Evolutionary conservation across 1,140 invertebrate genomes (phyloP).

Genomic region (Pteromalus puparum): DNA sequence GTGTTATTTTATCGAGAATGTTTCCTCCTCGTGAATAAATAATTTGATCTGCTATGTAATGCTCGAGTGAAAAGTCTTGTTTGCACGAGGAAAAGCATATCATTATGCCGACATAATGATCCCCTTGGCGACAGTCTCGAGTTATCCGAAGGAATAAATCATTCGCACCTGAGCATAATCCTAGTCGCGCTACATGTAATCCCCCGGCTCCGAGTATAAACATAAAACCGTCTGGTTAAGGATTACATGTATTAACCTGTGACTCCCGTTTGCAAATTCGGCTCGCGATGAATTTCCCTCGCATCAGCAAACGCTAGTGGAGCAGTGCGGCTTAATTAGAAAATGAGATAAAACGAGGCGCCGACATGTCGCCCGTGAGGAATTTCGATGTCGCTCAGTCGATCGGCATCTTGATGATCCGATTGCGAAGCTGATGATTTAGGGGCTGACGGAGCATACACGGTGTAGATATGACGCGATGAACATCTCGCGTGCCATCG

Average conservation of each 20-base stretch:
- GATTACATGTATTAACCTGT: background rate
- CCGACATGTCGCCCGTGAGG: slow-evolving; percentile 47
- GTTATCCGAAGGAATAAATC: background rate
- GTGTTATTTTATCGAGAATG: too few relatives aligned
- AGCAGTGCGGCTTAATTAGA: background rate
- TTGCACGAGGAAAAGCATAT: too few relatives aligned
- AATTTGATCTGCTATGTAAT: too few relatives aligned
- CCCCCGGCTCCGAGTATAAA: background rate
- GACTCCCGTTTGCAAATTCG: background rate
- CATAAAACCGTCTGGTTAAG: background rate
- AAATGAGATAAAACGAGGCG: background rate
- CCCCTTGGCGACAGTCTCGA: background rate
- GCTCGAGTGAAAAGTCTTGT: too few relatives aligned
- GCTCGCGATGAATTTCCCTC: too few relatives aligned
- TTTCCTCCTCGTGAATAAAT: too few relatives aligned
- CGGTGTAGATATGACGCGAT: too few relatives aligned
- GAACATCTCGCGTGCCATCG: too few relatives aligned
- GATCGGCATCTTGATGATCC: background rate
- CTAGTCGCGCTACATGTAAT: background rate
- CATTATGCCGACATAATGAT: background rate
- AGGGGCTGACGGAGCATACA: too few relatives aligned
- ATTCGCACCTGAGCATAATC: background rate
- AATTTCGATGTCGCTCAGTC: background rate
- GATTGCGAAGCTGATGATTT: background rate
- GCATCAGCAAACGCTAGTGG: too few relatives aligned